phyloP scores from a whole-genome alignment of 2,888 invertebrate species.

The Melieria picta region DNA sequence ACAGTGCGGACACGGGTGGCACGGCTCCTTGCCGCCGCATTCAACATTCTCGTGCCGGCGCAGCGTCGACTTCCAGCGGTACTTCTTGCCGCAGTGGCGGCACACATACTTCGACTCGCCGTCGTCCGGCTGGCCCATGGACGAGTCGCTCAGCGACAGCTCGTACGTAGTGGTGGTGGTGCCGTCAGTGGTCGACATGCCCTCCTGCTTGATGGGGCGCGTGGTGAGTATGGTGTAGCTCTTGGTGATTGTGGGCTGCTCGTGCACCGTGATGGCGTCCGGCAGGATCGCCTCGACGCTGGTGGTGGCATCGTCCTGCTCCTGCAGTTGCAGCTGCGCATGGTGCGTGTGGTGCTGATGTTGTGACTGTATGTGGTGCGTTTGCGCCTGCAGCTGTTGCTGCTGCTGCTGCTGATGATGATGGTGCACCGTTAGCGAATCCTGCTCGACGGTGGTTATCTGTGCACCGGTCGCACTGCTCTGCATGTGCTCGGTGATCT shows the following conservation, averaged over 20 bases:
- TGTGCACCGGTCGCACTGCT: conserved; percentile 53
- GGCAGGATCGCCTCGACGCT: conserved; percentile 57
- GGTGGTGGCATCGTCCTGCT: conserved; percentile 53
- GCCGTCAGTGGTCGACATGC: conserved; percentile 49
- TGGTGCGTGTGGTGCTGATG: conserved; percentile 49
- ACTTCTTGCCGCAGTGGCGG: conserved; percentile 85
- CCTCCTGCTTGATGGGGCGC: conserved; percentile 63
- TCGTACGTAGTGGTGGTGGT: conserved; percentile 61
- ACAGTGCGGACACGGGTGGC: conserved; percentile 84
- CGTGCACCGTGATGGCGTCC: conserved; percentile 56
- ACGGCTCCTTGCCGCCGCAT: conserved; percentile 84
- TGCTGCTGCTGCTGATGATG: conserved; percentile 46
- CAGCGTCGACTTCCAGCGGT: conserved; percentile 87
- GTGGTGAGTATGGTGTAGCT: conserved; percentile 65
- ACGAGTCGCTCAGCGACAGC: conserved; percentile 63
- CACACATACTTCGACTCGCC: conserved; percentile 76
- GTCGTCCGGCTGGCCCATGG: conserved; percentile 65
- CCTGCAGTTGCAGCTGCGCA: conserved; percentile 52
- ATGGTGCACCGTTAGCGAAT: conserved; percentile 47
- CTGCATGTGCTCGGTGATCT: conserved; percentile 64
- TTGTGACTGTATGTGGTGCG: conserved; percentile 45
- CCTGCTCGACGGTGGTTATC: conserved; percentile 58
- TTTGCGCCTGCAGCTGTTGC: conserved; percentile 52
- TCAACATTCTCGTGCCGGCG: conserved; percentile 85
- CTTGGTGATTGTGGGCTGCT: conserved; percentile 58